Conservation (phyloP, 2,888 invertebrate species). For the Alentia gelatinosa region DNA sequence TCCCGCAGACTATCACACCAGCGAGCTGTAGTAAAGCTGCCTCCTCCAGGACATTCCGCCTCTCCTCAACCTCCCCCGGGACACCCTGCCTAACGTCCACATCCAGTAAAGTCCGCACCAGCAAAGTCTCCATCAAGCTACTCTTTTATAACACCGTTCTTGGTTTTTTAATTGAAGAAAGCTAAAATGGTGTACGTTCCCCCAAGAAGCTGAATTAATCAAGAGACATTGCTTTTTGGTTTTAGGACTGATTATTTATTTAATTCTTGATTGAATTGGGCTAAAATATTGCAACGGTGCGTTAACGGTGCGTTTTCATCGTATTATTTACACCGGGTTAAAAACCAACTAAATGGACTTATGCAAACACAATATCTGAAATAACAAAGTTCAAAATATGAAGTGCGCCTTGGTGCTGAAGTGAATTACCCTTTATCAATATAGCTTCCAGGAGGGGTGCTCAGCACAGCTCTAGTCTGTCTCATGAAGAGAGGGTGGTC, state of each 20-base stretch:
- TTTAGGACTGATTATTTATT: neutral
- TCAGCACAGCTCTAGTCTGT: too few species aligned
- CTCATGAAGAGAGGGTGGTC: neutral
- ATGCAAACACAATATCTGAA: too few species aligned
- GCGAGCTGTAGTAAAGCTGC: neutral
- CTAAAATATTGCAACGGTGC: neutral
- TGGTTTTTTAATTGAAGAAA: neutral
- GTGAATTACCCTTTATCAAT: neutral
- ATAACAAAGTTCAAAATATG: neutral
- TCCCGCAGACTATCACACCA: neutral
- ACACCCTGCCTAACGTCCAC: neutral
- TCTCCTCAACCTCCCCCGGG: neutral
- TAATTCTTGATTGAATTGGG: neutral
- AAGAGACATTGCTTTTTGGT: neutral
- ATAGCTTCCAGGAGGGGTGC: neutral
- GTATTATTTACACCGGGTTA: too few species aligned
- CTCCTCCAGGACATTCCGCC: constrained; percentile 5
- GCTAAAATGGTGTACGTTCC: too few species aligned
- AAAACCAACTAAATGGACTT: too few species aligned
- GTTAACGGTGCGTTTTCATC: too few species aligned
- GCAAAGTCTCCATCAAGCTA: neutral
- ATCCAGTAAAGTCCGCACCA: neutral
- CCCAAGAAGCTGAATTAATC: neutral
- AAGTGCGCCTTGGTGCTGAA: neutral
- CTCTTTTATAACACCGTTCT: neutral